Conservation (phyloP, 1,140 invertebrate species). For the Panagrolaimus sp. region DNA sequence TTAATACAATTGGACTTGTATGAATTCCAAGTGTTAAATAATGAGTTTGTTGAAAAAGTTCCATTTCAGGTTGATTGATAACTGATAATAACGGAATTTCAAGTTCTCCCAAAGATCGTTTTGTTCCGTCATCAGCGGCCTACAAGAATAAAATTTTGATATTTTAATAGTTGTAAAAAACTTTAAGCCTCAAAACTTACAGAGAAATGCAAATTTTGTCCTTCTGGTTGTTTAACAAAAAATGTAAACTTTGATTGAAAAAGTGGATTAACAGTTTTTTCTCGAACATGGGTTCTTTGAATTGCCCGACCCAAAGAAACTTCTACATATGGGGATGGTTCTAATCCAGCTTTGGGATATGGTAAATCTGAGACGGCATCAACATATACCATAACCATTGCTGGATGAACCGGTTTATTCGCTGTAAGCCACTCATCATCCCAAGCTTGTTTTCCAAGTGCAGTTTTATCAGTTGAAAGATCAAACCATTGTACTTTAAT, state of each 20-base stretch:
- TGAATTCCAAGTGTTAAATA: slow-evolving; percentile 52
- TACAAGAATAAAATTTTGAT: slow-evolving; percentile 28
- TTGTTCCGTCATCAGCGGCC: slow-evolving; percentile 55
- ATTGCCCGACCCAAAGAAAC: slow-evolving; percentile 45
- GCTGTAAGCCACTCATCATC: slow-evolving; percentile 49
- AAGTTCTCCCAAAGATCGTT: slow-evolving; percentile 43
- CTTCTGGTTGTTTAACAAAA: slow-evolving; percentile 53
- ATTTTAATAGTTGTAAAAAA: not conserved
- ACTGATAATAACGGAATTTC: slow-evolving; percentile 42
- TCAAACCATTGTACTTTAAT: slow-evolving; percentile 52
- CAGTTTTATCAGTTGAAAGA: slow-evolving; percentile 32
- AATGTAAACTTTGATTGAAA: slow-evolving; percentile 30
- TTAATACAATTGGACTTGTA: slow-evolving; percentile 52
- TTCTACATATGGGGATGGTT: slow-evolving; percentile 57
- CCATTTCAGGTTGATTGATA: slow-evolving; percentile 51
- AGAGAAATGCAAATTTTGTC: slow-evolving; percentile 48
- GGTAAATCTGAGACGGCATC: slow-evolving; percentile 53
- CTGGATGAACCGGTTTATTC: slow-evolving; percentile 54
- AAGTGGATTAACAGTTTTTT: slow-evolving; percentile 49
- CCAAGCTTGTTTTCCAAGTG: slow-evolving; percentile 22
- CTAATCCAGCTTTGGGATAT: slow-evolving; percentile 49
- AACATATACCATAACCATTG: slow-evolving; percentile 55
- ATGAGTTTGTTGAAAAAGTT: slow-evolving; percentile 52
- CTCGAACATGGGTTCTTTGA: slow-evolving; percentile 54
- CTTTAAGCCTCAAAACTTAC: slow-evolving; percentile 30